phyloP scores from a whole-genome alignment of 2,797 vertebrate species.

The Mormyrus proboscirostris region DNA sequence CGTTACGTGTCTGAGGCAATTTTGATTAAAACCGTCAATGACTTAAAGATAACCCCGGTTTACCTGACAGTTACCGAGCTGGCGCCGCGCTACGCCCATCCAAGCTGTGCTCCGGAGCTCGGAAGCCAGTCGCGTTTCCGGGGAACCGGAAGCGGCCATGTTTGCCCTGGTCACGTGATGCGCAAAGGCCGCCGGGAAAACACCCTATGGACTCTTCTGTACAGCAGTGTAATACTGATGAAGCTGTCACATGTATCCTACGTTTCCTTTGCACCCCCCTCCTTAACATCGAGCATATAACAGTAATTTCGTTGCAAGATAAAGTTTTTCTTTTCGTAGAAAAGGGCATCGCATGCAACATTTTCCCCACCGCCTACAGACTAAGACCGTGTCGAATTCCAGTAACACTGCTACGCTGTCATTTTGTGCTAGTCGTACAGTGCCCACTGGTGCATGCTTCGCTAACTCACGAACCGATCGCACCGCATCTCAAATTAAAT shows the following conservation, averaged over 20 bases:
- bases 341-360: neutral
- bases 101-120: neutral
- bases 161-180: slow-evolving; percentile 34
- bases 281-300: neutral
- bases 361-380: neutral
- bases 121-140: slow-evolving; percentile 9
- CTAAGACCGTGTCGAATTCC: neutral
- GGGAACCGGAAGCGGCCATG: slow-evolving; percentile 13
- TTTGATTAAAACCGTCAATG: neutral
- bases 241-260: neutral
- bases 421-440: neutral
- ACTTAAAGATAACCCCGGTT: neutral
- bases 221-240: neutral
- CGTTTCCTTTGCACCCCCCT: neutral
- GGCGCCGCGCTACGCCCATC: neutral
- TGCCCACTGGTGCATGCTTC: neutral
- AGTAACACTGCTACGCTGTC: neutral
- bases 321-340: neutral
- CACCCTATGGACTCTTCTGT: neutral
- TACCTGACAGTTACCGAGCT: neutral
- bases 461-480: neutral
- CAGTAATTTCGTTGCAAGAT: neutral
- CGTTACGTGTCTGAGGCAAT: neutral
- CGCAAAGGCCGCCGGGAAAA: neutral
- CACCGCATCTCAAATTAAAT: neutral